phyloP scores from a whole-genome alignment of 2,797 vertebrate species.

The Tauraco hartlaubi region DNA sequence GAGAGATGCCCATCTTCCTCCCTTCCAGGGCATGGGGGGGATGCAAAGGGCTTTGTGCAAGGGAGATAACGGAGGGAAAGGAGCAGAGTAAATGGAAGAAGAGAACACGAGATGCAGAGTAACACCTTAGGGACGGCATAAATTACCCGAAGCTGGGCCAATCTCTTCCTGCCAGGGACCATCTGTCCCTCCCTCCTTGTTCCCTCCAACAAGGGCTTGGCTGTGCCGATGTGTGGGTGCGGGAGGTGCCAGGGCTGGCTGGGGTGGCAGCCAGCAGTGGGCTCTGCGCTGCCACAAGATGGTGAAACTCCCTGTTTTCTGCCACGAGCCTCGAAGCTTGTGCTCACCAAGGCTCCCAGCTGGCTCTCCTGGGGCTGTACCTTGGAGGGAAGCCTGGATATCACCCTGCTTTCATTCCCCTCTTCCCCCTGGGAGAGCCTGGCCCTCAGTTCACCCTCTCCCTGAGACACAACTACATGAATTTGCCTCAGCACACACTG shows the following conservation, averaged over 20 bases:
- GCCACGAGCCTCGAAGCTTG: not conserved
- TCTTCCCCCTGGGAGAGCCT: not conserved
- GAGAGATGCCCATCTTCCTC: not conserved
- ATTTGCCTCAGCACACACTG: not conserved
- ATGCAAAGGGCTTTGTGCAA: not conserved
- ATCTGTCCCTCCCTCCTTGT: not conserved
- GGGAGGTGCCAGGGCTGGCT: not conserved
- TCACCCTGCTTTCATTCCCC: not conserved
- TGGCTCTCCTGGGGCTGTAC: not conserved
- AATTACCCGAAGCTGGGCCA: not conserved
- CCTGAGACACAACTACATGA: not conserved
- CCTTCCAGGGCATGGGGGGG: not conserved
- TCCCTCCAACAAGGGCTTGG: not conserved
- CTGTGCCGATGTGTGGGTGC: not conserved
- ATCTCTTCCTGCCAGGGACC: not conserved
- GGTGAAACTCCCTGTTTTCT: not conserved
- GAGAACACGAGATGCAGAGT: not conserved
- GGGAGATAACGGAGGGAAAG: not conserved
- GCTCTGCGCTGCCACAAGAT: not conserved
- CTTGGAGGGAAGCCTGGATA: not conserved
- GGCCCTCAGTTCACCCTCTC: not conserved
- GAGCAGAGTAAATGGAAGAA: not conserved
- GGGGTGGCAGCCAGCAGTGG: not conserved
- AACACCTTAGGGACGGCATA: not conserved
- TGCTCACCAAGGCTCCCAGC: not conserved